Evolutionary conservation across 2,113 vertebrate species (phyloP), one percentile per base, ranked within the genome.

Genomic region (Bos indicus): DNA sequence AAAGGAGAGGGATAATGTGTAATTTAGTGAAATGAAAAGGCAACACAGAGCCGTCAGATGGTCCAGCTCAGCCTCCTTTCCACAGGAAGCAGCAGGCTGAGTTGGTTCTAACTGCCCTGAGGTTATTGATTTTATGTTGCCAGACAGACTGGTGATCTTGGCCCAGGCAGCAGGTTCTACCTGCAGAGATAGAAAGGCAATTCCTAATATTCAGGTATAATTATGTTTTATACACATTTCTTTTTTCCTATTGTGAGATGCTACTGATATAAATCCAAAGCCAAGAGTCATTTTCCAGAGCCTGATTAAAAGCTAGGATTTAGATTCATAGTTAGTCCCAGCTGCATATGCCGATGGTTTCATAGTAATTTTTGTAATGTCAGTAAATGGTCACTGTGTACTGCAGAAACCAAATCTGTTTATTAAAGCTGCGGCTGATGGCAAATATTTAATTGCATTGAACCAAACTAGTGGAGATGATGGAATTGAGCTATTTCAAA

Each of bases 21-120:
- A 43, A 13, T 94, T 98, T 93, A 94, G 94, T 80, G 60, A 95
- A 6, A 54, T 88, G 97, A 96, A 97, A 98, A 98, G 62, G 86
- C 97, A 98, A 97, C 96, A 97, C 33, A 86, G 91, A 96, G 88
- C 96, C 97, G 64, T 96, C 97, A 98, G 93, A 83, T 85, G 57
- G 90, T 93, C 98, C 91, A 93, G 93, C 85, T 96, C 60, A 87
- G 96, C 88, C 95, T 94, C 94, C 97, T 95, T 97, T 96, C 95
- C 80, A 81, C 2, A 81, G 87, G 78, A 97, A 97, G 62, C 0
- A 0, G 88, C 54, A 25, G 0, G 0, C 60, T 33, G 78, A 48
- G 43, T 60, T 78, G 85, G 60, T 95, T 98, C 85, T 91, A 81
- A 96, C 48, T 97, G 98, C 94, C 91, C 30, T 0, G 60, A 97